These are phyloP conservation scores for Aleiodes alternator DNA, from an alignment of 2,888 invertebrate species.

Conservation along the genomic window DNA sequence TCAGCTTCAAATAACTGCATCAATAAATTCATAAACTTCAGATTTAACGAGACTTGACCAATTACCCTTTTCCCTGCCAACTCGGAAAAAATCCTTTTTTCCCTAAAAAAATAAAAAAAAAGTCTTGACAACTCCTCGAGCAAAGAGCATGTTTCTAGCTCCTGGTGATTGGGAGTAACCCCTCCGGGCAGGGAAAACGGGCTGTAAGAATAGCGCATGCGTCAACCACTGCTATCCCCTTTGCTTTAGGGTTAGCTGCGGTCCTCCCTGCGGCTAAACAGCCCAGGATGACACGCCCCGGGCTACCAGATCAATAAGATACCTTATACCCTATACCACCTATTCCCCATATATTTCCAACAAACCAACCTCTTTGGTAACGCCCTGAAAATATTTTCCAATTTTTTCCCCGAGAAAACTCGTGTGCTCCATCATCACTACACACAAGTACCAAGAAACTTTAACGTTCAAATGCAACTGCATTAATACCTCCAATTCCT, in stretches of 20 bases:
- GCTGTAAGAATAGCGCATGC: constrained; percentile 65
- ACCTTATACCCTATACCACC: constrained; percentile 66
- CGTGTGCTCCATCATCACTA: no score
- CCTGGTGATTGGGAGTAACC: constrained; percentile 75
- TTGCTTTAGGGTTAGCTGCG: constrained; percentile 74
- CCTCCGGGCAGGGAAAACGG: constrained; percentile 69
- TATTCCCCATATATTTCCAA: constrained; percentile 54
- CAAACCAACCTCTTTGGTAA: constrained; percentile 65
- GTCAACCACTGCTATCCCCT: constrained; percentile 64
- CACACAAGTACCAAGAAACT: background rate
- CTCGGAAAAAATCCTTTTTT: constrained; percentile 42
- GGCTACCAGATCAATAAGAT: constrained; percentile 76
- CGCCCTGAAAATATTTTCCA: constrained; percentile 64
- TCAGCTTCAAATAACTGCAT: no score
- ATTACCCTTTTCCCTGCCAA: no score
- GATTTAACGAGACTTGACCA: no score
- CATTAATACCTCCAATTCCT: background rate
- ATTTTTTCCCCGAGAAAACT: background rate
- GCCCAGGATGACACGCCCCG: constrained; percentile 75
- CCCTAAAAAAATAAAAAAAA: constrained; percentile 48
- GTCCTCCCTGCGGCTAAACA: constrained; percentile 75
- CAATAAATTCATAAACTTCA: no score
- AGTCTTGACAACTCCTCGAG: constrained; percentile 63
- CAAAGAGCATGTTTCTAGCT: constrained; percentile 70
- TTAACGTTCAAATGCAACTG: no score